Conservation (phyloP, 2,888 invertebrate species). For the Muschampia plurimacula region DNA sequence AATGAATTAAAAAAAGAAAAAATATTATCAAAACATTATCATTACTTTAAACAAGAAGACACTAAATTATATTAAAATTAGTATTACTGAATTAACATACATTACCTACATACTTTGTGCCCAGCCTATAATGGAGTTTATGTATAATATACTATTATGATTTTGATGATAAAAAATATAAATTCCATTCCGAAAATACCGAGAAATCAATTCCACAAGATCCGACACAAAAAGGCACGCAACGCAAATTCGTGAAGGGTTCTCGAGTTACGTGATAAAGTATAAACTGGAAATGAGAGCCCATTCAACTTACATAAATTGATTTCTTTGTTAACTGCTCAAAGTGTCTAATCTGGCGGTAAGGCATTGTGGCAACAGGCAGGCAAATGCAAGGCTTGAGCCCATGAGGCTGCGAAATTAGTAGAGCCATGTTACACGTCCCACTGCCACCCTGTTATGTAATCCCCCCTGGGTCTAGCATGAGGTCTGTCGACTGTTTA, state of each 20-base stretch:
- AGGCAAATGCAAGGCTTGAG: slow-evolving; percentile 58
- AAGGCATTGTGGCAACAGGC: slow-evolving; percentile 60
- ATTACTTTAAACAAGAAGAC: too few species aligned
- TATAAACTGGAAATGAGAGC: slow-evolving; percentile 41
- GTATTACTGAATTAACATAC: too few species aligned
- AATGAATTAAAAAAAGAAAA: too few species aligned
- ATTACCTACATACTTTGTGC: too few species aligned
- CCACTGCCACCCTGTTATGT: slow-evolving; percentile 40
- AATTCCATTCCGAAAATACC: slow-evolving; percentile 7
- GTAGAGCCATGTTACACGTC: slow-evolving; percentile 63
- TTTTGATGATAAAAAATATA: neutral
- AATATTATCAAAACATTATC: too few species aligned
- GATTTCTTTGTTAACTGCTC: slow-evolving; percentile 62
- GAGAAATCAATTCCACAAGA: slow-evolving; percentile 22
- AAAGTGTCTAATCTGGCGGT: slow-evolving; percentile 61
- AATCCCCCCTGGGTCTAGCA: slow-evolving; percentile 9
- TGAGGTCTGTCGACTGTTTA: slow-evolving; percentile 2
- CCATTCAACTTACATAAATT: slow-evolving; percentile 52
- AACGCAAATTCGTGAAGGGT: slow-evolving; percentile 22
- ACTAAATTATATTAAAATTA: too few species aligned
- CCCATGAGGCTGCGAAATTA: slow-evolving; percentile 73
- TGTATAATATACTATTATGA: too few species aligned
- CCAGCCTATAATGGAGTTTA: too few species aligned
- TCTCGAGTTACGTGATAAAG: slow-evolving; percentile 27
- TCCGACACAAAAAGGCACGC: slow-evolving; percentile 25